Evolutionary conservation across 2,113 vertebrate species (phyloP), one percentile per base, ranked within the genome.

Genomic region (Dromaius novaehollandiae): DNA sequence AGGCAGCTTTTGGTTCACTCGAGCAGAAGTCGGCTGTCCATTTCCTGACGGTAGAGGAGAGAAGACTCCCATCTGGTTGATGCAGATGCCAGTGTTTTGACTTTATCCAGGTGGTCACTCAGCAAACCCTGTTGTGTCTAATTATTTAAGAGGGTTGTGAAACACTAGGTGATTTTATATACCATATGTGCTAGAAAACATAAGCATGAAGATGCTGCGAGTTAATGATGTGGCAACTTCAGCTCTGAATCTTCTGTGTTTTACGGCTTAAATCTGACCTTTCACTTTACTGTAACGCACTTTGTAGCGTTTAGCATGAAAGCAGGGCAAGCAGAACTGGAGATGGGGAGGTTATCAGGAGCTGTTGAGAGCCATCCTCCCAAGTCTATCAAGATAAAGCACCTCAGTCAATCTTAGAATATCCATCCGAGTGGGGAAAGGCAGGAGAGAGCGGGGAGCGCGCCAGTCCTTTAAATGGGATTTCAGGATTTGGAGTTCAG

Each of bases 121-220:
- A 89, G 95, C 92, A 97, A 97, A 97, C 83, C 97, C 97, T 97
- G 95, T 96, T 97, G 97, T 97, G 96, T 94, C 95, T 95, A 95
- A 98, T 97, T 97, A 97, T 96, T 97, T 97, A 97, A 96, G 96
- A 96, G 95, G 95, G 95, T 93, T 95, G 96, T 97, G 96, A 97
- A 97, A 96, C 94, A 95, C 97, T 84, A 95, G 97, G 97, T 96
- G 97, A 95, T 97, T 98, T 98, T 96, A 97, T 88, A 96, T 95
- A 96, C 95, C 95, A 97, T 96, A 97, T 97, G 97, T 96, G 94
- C 95, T 63, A 95, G 97, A 85, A 97, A 96, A 95, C 89, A 94
- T 96, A 95, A 96, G 93, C 89, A 91, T 8, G 89, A 90, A 93
- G 94, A 93, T 34, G 83, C 89, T 93, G 96, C 16, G 94, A 90